Percentiles rank a stretch among this genome's conserved stretches.
phyloP scores from a whole-genome alignment of 2,797 vertebrate genomes.

The Menidia menidia region DNA sequence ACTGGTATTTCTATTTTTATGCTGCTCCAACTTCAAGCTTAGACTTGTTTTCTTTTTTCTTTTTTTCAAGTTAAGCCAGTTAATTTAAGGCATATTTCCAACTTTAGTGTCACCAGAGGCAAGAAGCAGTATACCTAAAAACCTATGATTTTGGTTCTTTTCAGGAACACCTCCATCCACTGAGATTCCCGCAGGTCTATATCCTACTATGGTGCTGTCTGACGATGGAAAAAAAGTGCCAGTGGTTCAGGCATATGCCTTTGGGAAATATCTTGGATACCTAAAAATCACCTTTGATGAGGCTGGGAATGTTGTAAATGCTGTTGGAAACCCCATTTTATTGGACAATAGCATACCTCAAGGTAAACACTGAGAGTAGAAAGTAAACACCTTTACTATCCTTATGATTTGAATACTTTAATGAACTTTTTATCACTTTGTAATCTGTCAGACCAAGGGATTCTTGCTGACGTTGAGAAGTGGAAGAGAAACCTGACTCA shows the following conservation, averaged over 20 bases:
- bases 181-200: slow-evolving; percentile 84
- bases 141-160: slow-evolving; percentile 5
- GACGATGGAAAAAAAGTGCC: slow-evolving; percentile 86
- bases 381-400: not conserved
- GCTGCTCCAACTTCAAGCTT: not conserved
- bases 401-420: not conserved
- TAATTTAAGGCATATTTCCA: not conserved
- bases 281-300: slow-evolving; percentile 89
- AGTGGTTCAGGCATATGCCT: slow-evolving; percentile 93
- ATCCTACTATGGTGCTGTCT: slow-evolving; percentile 87
- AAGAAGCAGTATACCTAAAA: not conserved
- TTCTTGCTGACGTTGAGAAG: slow-evolving; percentile 84
- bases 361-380: slow-evolving; percentile 73
- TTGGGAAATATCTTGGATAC: slow-evolving; percentile 92
- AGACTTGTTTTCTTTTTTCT: not conserved
- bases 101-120: slow-evolving; percentile 6
- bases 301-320: slow-evolving; percentile 83
- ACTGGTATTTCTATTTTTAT: slow-evolving; percentile 85
- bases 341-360: slow-evolving; percentile 85
- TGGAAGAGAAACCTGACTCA: slow-evolving; percentile 84
- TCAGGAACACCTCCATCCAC: slow-evolving; percentile 87
- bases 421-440: no score
- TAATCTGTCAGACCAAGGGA: slow-evolving; percentile 73
- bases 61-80: no score
- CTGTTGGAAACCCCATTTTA: slow-evolving; percentile 90